Percentiles rank a stretch among this genome's conserved stretches.
These are phyloP conservation scores for Melinaea marsaeus DNA, from an alignment of 2,888 invertebrate genomes.

Conservation along the genomic window DNA sequence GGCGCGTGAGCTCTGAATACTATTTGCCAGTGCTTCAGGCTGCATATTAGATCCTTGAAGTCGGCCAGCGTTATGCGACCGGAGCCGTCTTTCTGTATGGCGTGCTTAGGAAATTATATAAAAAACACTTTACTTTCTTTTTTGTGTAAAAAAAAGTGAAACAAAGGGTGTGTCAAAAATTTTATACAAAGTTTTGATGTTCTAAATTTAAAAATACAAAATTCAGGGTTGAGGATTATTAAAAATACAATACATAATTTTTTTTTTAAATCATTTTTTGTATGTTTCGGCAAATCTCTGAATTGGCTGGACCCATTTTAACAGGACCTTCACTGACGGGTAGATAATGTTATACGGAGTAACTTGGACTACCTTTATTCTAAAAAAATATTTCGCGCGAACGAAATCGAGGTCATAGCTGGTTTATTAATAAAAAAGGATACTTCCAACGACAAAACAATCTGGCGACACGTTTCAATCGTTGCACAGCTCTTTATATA, in stretches of 20 bases:
- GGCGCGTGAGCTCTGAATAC: constrained; percentile 92
- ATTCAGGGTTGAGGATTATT: too few species aligned
- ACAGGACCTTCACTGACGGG: too few species aligned
- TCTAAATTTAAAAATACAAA: too few species aligned
- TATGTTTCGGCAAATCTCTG: too few species aligned
- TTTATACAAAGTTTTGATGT: too few species aligned
- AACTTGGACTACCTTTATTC: too few species aligned
- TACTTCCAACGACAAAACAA: constrained; percentile 92
- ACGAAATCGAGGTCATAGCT: too few species aligned
- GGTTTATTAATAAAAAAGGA: constrained; percentile 64
- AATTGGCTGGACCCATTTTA: too few species aligned
- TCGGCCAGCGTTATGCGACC: constrained; percentile 90
- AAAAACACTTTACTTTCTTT: constrained; percentile 4
- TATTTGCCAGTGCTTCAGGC: constrained; percentile 93
- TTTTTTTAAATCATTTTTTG: too few species aligned
- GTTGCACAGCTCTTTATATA: constrained; percentile 96
- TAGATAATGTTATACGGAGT: too few species aligned
- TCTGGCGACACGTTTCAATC: constrained; percentile 93
- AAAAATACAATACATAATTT: too few species aligned
- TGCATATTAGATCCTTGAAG: constrained; percentile 94
- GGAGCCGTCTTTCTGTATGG: constrained; percentile 80
- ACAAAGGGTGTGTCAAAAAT: not conserved
- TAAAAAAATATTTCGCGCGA: too few species aligned
- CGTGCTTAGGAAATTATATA: constrained; percentile 16
- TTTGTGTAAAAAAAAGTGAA: not conserved